These are phyloP conservation scores for Gastracanthus pulcherrimus DNA, from an alignment of 2,888 invertebrate species.

Conservation along the genomic window DNA sequence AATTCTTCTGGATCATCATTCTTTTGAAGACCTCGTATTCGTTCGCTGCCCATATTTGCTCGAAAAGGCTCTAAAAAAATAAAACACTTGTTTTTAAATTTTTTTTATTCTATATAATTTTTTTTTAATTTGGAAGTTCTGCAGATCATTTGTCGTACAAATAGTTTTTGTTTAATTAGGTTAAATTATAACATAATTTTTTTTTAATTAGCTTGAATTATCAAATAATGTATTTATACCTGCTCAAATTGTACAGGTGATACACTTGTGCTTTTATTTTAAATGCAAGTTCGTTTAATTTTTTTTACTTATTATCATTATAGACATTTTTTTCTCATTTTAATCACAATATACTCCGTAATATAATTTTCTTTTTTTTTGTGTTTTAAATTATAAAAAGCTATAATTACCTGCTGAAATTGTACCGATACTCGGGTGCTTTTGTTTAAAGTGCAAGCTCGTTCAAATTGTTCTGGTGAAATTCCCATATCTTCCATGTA, in stretches of 20 bases:
- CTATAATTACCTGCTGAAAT: constrained; percentile 81
- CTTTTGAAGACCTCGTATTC: constrained; percentile 93
- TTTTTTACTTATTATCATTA: constrained; percentile 80
- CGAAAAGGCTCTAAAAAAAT: constrained; percentile 81
- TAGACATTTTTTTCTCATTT: neutral
- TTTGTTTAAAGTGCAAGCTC: constrained; percentile 83
- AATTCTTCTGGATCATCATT: constrained; percentile 96
- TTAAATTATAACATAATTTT: no score
- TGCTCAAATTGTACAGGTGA: constrained; percentile 80
- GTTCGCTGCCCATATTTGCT: constrained; percentile 95
- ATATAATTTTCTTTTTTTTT: neutral
- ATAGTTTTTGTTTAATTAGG: no score
- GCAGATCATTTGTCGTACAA: no score
- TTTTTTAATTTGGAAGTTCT: no score
- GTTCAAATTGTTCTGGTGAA: constrained; percentile 91
- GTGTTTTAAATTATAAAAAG: neutral
- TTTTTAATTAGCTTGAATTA: neutral
- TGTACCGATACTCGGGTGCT: constrained; percentile 77
- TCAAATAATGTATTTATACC: no score
- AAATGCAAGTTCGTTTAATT: constrained; percentile 88
- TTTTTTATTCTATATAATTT: no score
- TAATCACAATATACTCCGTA: neutral
- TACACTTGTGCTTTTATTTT: constrained; percentile 76
- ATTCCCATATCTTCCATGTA: constrained; percentile 96
- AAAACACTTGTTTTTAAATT: no score